These are phyloP conservation scores for Portunus trituberculatus DNA, from an alignment of 1,140 invertebrate genomes.

Conservation along the genomic window DNA sequence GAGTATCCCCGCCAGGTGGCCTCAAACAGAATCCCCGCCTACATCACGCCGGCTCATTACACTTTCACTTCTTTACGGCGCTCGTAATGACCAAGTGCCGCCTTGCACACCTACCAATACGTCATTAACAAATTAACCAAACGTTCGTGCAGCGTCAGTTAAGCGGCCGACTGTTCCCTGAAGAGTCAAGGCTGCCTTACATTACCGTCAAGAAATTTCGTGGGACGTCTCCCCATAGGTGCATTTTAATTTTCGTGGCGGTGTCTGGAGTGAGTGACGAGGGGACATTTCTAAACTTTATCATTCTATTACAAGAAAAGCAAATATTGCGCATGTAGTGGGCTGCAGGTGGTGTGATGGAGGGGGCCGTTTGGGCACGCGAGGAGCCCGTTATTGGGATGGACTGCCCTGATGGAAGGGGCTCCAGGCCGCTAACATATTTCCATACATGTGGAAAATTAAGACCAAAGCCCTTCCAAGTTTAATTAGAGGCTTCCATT, in stretches of 20 bases:
- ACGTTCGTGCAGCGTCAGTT: slow-evolving; percentile 21
- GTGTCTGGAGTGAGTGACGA: slow-evolving; percentile 37
- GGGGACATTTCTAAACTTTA: slow-evolving; percentile 60
- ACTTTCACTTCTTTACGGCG: slow-evolving; percentile 67
- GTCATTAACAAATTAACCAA: slow-evolving; percentile 62
- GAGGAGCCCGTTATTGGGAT: slow-evolving; percentile 61
- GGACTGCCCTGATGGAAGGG: slow-evolving; percentile 45
- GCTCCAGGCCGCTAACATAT: slow-evolving; percentile 8
- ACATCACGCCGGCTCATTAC: slow-evolving; percentile 63
- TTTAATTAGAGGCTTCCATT: slow-evolving; percentile 30
- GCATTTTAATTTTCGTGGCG: slow-evolving; percentile 50
- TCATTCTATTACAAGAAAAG: slow-evolving; percentile 68
- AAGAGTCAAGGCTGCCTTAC: slow-evolving; percentile 3
- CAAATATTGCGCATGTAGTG: slow-evolving; percentile 70
- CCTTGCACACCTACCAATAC: slow-evolving; percentile 48
- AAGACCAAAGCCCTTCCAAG: neutral
- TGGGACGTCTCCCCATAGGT: neutral
- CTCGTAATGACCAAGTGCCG: slow-evolving; percentile 68
- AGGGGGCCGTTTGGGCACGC: slow-evolving; percentile 53
- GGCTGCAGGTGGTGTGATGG: slow-evolving; percentile 61
- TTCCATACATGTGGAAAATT: slow-evolving; percentile 44
- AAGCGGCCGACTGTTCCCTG: neutral
- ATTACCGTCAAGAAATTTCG: slow-evolving; percentile 37
- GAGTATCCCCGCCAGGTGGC: slow-evolving; percentile 62
- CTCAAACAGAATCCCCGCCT: slow-evolving; percentile 57